phyloP scores from a whole-genome alignment of 2,113 vertebrate genomes.

The Talpa occidentalis region DNA sequence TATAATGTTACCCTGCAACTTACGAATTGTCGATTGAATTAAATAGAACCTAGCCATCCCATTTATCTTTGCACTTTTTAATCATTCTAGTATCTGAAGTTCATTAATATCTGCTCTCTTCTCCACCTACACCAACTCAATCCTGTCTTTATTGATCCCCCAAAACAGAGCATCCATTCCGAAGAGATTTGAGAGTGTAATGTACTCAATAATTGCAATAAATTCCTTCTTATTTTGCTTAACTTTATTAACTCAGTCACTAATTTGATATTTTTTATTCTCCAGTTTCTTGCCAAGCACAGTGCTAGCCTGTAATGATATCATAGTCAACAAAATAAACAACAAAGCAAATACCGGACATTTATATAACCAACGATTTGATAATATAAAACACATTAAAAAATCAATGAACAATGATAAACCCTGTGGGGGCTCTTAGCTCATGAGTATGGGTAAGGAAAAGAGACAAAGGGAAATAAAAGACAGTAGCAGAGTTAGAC shows the following conservation, averaged over 20 bases:
- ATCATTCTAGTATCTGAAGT: background rate
- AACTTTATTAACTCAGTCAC: background rate
- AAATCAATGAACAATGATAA: no score
- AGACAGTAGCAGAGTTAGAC: no score
- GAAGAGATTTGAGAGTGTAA: background rate
- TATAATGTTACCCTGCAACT: background rate
- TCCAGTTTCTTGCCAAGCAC: background rate
- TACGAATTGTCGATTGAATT: constrained; percentile 28
- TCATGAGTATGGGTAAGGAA: no score
- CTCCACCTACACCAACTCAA: background rate
- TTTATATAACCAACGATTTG: no score
- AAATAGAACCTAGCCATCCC: background rate
- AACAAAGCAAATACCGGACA: background rate
- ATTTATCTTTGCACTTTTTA: background rate
- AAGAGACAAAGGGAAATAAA: no score
- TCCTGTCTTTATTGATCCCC: background rate
- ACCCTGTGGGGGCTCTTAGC: no score
- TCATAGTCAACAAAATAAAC: background rate
- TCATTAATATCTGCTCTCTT: background rate
- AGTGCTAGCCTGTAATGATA: background rate
- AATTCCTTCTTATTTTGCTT: background rate
- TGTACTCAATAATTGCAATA: background rate
- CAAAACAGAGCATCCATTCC: background rate
- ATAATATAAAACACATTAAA: no score
- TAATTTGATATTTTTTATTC: background rate